Conservation (phyloP, 2,113 vertebrate species). For the Thunnus maccoyii region DNA sequence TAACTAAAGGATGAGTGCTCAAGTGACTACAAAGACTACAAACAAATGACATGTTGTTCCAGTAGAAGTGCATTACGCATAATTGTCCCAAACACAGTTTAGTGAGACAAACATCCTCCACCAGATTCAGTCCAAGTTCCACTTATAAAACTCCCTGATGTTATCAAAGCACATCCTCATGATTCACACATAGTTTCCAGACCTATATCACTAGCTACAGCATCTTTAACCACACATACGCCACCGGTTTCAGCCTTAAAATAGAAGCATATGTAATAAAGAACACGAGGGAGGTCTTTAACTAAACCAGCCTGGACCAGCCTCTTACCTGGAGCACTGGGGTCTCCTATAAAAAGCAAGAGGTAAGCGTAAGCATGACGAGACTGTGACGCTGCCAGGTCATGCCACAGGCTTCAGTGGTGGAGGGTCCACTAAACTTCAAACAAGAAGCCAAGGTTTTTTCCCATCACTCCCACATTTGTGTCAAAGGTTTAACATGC, state of each 20-base stretch:
- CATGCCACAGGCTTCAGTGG: background rate
- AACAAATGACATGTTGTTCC: slow-evolving; percentile 15
- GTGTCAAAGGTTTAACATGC: slow-evolving; percentile 16
- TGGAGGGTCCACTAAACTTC: slow-evolving; percentile 52
- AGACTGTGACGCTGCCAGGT: slow-evolving; percentile 14
- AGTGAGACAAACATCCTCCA: slow-evolving; percentile 25
- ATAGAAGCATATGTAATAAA: slow-evolving; percentile 25
- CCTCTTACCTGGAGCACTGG: slow-evolving; percentile 17
- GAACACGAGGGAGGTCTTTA: background rate
- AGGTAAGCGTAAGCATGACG: slow-evolving; percentile 23
- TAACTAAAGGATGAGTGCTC: background rate
- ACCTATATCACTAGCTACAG: slow-evolving; percentile 15
- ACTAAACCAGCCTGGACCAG: slow-evolving; percentile 22
- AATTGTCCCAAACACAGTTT: slow-evolving; percentile 41
- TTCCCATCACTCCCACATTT: background rate
- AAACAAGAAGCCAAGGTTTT: slow-evolving; percentile 32
- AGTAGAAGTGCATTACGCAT: slow-evolving; percentile 29
- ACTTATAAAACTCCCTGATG: slow-evolving; percentile 55
- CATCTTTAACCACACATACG: slow-evolving; percentile 8
- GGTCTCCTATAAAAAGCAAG: slow-evolving; percentile 12
- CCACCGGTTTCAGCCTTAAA: background rate
- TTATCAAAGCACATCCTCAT: slow-evolving; percentile 30
- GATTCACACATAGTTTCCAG: slow-evolving; percentile 70
- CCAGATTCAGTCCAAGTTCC: slow-evolving; percentile 56
- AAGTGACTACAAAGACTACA: background rate